Evolutionary conservation across 2,888 invertebrate genomes (phyloP), one percentile per base, ranked within the genome.

Genomic region (Silvanus unidentatus): DNA sequence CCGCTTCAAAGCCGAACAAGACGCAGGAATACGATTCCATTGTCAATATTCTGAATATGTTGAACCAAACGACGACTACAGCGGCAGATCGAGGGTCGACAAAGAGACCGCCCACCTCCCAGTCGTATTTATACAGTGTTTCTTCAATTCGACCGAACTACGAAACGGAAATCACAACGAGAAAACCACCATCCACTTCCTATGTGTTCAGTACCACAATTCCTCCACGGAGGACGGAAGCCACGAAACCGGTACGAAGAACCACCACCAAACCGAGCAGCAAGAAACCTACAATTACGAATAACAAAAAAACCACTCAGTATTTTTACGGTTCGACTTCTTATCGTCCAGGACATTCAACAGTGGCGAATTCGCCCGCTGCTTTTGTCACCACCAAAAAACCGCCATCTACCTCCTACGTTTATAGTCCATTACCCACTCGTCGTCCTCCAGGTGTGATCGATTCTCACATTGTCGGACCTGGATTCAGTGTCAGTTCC

Each of bases 31-130:
- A 75, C 30, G 74, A 77, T 47, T 76, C 78, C 1, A 75, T 78
- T 40, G 75, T 77, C 12, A 76, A 82, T 39, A 83, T 84, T 3
- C 76, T 84, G 45, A 76, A 82, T 55, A 80, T 83, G 75, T 63
- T 84, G 8, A 83, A 82, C 60, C 73, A 73, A 38, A 58, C 54
- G 11, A 49, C 60, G n/a, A 59, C 60, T 4, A 54, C 47, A 9
- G n/a, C 8, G 22, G 4, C 22, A 30, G 14, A 16, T 10, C 13
- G 44, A 8, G 47, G 49, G 6, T 49, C 60, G 11, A 60, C 59
- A n/a, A 65, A 64, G 48, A 73, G 73, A 1, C 66, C 69, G 2
- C 69, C 74, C 3, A 74, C 40, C 5, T 16, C n/a, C 22, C n/a
- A 4, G 39, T 39, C 27, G 16, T 14, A 14, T 5, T n/a, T 15